Percentiles rank a stretch among this genome's conserved stretches.
phyloP scores from a whole-genome alignment of 1,140 invertebrate species.

The Myzus persicae region DNA sequence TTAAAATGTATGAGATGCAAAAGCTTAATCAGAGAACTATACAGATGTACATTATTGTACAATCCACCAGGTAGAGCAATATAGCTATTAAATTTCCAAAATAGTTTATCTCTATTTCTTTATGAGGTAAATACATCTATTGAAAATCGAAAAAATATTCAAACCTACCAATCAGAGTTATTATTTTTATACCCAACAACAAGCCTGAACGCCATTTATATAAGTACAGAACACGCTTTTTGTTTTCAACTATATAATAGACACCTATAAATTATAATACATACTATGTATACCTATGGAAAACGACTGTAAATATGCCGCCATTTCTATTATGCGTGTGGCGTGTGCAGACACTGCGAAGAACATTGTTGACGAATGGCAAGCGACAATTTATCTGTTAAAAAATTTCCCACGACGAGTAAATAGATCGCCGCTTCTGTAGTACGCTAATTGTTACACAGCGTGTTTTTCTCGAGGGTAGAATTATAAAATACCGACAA shows the following conservation, averaged over 20 bases:
- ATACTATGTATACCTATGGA: neutral
- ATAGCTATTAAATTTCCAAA: too few species aligned
- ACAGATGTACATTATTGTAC: too few species aligned
- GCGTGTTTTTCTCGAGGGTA: neutral
- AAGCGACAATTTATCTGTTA: conserved; percentile 18
- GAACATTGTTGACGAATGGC: neutral
- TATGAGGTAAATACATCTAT: too few species aligned
- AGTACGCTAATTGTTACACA: conserved; percentile 24
- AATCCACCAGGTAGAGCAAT: too few species aligned
- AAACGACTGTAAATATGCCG: neutral
- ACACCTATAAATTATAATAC: neutral
- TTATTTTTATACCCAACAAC: too few species aligned
- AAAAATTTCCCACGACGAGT: conserved; percentile 15
- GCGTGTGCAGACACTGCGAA: too few species aligned
- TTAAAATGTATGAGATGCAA: too few species aligned
- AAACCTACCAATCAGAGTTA: too few species aligned
- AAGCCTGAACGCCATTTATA: too few species aligned
- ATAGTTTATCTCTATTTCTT: too few species aligned
- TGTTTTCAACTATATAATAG: neutral
- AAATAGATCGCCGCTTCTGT: neutral
- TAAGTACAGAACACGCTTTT: neutral
- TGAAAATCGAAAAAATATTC: too few species aligned
- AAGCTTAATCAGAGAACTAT: too few species aligned
- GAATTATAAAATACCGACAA: conserved; percentile 40
- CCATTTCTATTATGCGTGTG: neutral